Evolutionary conservation across 2,888 invertebrate genomes (phyloP), one percentile per base, ranked within the genome.

Genomic region (Sipha maydis): DNA sequence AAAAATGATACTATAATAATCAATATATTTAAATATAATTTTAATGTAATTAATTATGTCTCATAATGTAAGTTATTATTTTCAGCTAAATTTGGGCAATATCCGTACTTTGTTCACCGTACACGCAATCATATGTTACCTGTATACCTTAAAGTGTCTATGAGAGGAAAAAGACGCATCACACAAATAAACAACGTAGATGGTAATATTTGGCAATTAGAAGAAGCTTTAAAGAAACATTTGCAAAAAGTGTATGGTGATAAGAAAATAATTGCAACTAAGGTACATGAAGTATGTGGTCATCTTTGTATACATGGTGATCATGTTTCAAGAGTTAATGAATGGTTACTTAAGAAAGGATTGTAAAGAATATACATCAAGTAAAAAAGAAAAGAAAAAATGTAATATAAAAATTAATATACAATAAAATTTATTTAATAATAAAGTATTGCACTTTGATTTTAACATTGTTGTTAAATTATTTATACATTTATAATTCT

Each of bases 161-260:
- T 92, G 67, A 93, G 95, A 90, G 96, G 96, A 14, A 91, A 92
- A 75, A 93, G 94, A 85, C 94, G 94, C 91, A 91, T 95, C 41
- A 96, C 98, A 0, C 90, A 92, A 41, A 92, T 98, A 3, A 94
- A 92, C 90, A 93, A 93, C 90, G 94, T 98, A 89, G 94, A 96
- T 91, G 98, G 98, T 1, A 96, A 98, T 91, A 96, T 98, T 91
- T 97, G 97, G 96, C 91, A 92, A 56, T 91, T 97, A 90, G 95
- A 96, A 90, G 93, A 94, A 71, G 95, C 96, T 90, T 91, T 97
- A 73, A 94, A 94, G 89, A 91, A 92, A 19, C 93, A 94, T 90
- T 92, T 97, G 73, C 93, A 95, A 91, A 91, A 93, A n/a, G 92
- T 83, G 1, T 89, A 89, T 28, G 75, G 73, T 17, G 71, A 89